Conservation (phyloP, 30 jellyfish, hydroid and myxozoan genomes). For the Clytia hemisphaerica region DNA sequence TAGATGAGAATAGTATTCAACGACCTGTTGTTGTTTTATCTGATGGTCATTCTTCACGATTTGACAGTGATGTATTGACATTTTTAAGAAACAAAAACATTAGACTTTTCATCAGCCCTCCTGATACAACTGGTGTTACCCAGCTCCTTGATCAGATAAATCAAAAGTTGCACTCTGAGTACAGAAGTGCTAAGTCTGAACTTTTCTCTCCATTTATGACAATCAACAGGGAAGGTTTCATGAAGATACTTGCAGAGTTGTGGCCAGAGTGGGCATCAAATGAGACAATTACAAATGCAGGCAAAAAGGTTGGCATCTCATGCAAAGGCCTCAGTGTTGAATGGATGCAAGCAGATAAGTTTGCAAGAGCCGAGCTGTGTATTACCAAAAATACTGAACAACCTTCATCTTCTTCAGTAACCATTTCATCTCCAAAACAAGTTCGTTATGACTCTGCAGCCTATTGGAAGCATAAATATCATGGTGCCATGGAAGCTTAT, state of each 20-base stretch:
- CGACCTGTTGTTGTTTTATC: constrained; percentile 18
- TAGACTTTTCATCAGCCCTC: too few species aligned
- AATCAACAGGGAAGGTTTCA: constrained; percentile 15
- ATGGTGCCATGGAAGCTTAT: constrained; percentile 15
- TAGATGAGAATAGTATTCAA: not conserved
- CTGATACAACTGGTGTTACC: constrained; percentile 17
- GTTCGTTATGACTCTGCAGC: too few species aligned
- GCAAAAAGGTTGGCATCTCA: constrained; percentile 3
- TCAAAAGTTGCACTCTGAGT: constrained; percentile 9
- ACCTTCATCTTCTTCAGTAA: too few species aligned
- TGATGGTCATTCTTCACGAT: constrained; percentile 28
- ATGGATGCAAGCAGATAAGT: constrained; percentile 9
- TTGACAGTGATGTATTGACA: constrained; percentile 9
- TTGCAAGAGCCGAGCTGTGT: constrained; percentile 3
- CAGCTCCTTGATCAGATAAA: constrained; percentile 25
- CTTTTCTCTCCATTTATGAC: not conserved
- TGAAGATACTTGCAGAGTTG: not conserved
- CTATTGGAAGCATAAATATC: not conserved
- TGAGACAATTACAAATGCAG: not conserved
- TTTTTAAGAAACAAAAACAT: not conserved
- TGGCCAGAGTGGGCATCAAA: not conserved
- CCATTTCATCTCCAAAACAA: not conserved
- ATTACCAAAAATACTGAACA: not conserved
- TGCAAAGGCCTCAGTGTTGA: not conserved
- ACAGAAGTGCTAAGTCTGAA: not conserved